A percentile compares a stretch with the other conserved stretches of the same genome.
These are phyloP conservation scores for Drosophila helvetica DNA, from an alignment of 2,888 invertebrate species.

Conservation along the genomic window DNA sequence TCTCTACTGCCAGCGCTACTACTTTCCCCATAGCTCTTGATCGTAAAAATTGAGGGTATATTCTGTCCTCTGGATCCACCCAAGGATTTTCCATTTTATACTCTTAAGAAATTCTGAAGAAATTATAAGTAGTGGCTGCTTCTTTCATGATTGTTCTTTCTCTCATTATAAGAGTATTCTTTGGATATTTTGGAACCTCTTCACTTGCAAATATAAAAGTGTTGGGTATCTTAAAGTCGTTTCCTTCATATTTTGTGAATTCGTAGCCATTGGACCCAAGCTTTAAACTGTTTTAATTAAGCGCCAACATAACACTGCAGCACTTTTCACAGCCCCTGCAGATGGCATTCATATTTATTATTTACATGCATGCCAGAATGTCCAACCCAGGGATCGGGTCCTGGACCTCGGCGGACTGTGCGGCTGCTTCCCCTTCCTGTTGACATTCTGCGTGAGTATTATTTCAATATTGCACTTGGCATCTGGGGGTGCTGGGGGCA, in stretches of 20 bases:
- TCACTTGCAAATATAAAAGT: slow-evolving; percentile 4
- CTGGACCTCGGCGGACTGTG: no score
- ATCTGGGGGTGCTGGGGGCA: not conserved
- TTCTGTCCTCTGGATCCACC: no score
- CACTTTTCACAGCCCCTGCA: slow-evolving; percentile 19
- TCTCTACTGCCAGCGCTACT: not conserved
- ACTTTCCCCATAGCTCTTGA: not conserved
- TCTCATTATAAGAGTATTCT: not conserved
- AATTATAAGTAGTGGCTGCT: not conserved
- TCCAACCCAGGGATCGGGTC: not conserved
- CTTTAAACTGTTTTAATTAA: slow-evolving; percentile 44
- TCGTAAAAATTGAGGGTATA: not conserved
- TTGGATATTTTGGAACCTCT: not conserved
- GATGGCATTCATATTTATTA: slow-evolving; percentile 35
- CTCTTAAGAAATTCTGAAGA: not conserved
- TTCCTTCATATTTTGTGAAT: not conserved
- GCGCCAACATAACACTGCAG: slow-evolving; percentile 20
- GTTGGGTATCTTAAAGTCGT: not conserved
- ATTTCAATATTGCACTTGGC: slow-evolving; percentile 31
- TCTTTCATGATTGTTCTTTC: not conserved
- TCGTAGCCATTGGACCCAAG: not conserved
- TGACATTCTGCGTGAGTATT: slow-evolving; percentile 24
- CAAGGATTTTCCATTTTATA: no score
- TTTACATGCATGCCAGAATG: slow-evolving; percentile 17
- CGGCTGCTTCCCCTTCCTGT: not conserved